Evolutionary conservation across 2,113 vertebrate species (phyloP), one percentile per base, ranked within the genome.

Genomic region (Brevimyrus niger): DNA sequence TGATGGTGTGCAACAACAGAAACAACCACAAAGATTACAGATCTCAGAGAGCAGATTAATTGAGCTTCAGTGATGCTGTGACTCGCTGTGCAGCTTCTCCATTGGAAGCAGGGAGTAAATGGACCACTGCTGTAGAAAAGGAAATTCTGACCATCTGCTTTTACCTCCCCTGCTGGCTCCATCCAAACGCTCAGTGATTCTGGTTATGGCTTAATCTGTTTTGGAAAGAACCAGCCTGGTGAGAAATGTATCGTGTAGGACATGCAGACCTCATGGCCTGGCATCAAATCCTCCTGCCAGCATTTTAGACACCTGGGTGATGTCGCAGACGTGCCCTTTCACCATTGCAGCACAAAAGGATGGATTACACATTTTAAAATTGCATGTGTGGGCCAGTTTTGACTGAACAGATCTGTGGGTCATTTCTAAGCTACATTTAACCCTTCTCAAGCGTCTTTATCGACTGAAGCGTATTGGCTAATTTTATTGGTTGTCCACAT

Each of bases 181-280:
- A 53, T 44, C 19, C 38, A 82, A 38, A 76, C 27, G 10, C 11
- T 31, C 61, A 48, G 38, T 38, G 88, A 23, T 46, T 53, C 50
- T 47, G 80, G 58, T 65, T 85, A 84, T 42, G 10, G 50, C 42
- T 83, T 85, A 89, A 85, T 89, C 19, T 47, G 38, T 42, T 85
- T 46, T 89, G 88, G 51, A 47, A 23, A 27, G 11, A n/a, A 82
- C 15, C 61, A 31, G 61, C 10, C n/a, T 31, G 27, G 61, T 69
- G 27, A 2, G n/a, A 31, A n/a, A 69, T 31, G 61, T 31, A 15
- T 31, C n/a, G n/a, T 31, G n/a, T 69, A 69, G 27, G n/a, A 31
- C 61, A 31, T 13, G 10, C 27, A 27, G n/a, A 65, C n/a, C 27
- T 31, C 61, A 31, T 31, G 27, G 27, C 10, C 10, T 4, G 9